Evolutionary conservation across 2,888 invertebrate species (phyloP), one percentile per base, ranked within the genome.

Genomic region (Carpatolechia fugitivella): DNA sequence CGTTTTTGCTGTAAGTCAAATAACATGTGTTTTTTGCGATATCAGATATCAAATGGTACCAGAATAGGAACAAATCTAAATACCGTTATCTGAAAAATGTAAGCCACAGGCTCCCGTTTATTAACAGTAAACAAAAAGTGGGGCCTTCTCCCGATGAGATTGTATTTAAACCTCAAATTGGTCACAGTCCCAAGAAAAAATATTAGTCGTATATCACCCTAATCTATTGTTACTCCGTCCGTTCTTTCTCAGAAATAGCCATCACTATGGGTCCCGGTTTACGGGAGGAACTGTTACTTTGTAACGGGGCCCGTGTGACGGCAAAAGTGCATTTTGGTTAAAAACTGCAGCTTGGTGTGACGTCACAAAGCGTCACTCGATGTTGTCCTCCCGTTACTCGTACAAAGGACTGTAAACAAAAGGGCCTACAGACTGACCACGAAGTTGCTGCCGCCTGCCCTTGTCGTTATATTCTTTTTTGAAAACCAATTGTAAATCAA

Each of bases 241-340:
- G 78, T 79, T 80, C 61, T 66, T 88, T 87, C 87, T 70, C 51
- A 78, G 85, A 86, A 88, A 67, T 68, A 68, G 63, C 64, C 66
- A 72, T 74, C 76, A 82, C 81, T 81, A 79, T 74, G 71, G 79
- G 69, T 85, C 82, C 85, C 83, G 85, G 81, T 87, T 87, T 82
- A 90, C 90, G 76, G 83, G 72, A 79, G 78, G 74, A 79, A 85
- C 89, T 83, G 89, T 90, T 90, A 88, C 66, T 70, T 71, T 66
- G 69, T 80, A 82, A 76, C 80, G 81, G 79, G 62, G 68, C 65
- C 72, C 64, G 76, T 69, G 69, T 78, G 80, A 80, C 73, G 76
- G 84, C 79, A 87, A 86, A 86, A 86, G 82, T 88, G 83, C 78
- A 84, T 82, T 86, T 82, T 82, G 77, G 74, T 80, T 74, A 66